Percentiles rank a stretch among this genome's conserved stretches.
phyloP scores from a whole-genome alignment of 2,888 invertebrate genomes.

The Argynnis bischoffii region DNA sequence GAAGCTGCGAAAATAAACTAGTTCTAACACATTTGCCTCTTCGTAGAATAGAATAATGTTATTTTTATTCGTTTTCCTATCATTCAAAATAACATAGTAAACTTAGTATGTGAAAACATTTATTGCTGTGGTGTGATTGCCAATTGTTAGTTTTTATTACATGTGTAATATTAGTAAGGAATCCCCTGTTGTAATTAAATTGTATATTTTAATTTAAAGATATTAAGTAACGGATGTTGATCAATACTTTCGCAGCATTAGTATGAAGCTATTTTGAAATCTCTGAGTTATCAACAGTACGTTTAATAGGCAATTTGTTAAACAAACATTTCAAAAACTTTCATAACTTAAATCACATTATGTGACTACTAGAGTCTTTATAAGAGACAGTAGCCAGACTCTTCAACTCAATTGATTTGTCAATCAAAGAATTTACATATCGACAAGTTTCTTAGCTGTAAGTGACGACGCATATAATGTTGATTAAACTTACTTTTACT shows the following conservation, averaged over 20 bases:
- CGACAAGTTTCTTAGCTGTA: not conserved
- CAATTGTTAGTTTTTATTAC: slow-evolving; percentile 1
- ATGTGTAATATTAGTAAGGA: not conserved
- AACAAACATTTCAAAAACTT: slow-evolving; percentile 15
- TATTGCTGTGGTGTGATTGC: slow-evolving; percentile 7
- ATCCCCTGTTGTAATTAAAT: not conserved
- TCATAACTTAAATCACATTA: slow-evolving; percentile 4
- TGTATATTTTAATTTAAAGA: no score
- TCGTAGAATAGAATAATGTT: not conserved
- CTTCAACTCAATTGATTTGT: slow-evolving; percentile 23
- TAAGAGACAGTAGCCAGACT: not conserved
- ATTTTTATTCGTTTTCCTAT: slow-evolving; percentile 18
- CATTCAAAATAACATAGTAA: slow-evolving; percentile 15
- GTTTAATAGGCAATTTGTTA: slow-evolving; percentile 7
- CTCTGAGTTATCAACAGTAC: not conserved
- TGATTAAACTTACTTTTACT: no score
- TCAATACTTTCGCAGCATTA: no score
- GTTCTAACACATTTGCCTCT: not conserved
- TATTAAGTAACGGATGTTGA: no score
- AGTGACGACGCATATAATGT: not conserved
- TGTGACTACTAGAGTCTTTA: not conserved
- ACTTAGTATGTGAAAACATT: slow-evolving; percentile 1
- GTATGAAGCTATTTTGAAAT: no score
- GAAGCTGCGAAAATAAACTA: no score
- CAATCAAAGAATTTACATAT: slow-evolving; percentile 20